Conservation (phyloP, 2,113 vertebrate species). For the Perca schrenkii region DNA sequence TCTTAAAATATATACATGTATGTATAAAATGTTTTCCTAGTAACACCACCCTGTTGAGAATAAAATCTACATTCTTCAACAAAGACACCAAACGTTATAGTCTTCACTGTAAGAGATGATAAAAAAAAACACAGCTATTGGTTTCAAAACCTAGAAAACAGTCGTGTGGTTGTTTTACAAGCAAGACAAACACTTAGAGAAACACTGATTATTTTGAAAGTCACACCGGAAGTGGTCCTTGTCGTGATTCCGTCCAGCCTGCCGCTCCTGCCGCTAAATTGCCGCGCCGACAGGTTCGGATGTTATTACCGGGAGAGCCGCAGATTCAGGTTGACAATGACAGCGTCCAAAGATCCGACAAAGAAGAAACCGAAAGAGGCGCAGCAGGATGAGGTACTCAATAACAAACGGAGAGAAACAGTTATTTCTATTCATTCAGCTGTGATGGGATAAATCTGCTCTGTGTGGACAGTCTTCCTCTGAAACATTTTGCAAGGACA, state of each 20-base stretch:
- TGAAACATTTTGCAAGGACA: not conserved
- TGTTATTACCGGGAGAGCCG: slow-evolving; percentile 53
- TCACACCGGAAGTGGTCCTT: not conserved
- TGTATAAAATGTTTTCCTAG: too few relatives aligned
- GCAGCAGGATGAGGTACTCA: slow-evolving; percentile 70
- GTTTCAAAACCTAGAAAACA: too few relatives aligned
- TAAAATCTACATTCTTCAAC: too few relatives aligned
- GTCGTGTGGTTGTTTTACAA: not conserved
- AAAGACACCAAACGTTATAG: too few relatives aligned
- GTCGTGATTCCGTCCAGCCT: not conserved
- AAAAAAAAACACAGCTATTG: too few relatives aligned
- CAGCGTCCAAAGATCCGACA: slow-evolving; percentile 68
- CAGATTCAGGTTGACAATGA: slow-evolving; percentile 55
- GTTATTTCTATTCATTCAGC: not conserved
- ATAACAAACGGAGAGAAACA: not conserved
- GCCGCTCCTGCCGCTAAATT: slow-evolving; percentile 38
- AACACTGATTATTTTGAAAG: slow-evolving; percentile 54
- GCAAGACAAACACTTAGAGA: not conserved
- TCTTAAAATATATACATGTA: too few relatives aligned
- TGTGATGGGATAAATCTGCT: not conserved
- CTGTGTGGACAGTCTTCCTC: not conserved
- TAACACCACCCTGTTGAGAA: too few relatives aligned
- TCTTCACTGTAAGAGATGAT: too few relatives aligned
- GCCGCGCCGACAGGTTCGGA: slow-evolving; percentile 42
- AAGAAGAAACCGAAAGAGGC: slow-evolving; percentile 72